Evolutionary conservation across 1,140 invertebrate species (phyloP).

Genomic region (Drosophila malerkotliana): DNA sequence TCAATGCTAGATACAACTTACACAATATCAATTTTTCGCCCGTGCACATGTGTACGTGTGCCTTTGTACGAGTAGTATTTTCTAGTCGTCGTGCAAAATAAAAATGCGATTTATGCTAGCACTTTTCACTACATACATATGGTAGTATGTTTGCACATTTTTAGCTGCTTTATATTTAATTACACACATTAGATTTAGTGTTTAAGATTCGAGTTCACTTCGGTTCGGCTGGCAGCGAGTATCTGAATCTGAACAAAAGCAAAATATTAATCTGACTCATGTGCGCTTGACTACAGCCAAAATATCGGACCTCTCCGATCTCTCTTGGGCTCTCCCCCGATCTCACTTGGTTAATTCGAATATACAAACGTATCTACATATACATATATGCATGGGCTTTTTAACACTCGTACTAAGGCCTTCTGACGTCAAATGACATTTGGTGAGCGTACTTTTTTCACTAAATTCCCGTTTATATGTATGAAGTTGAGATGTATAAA

Average conservation of each 20-base stretch:
- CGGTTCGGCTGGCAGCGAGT: slow-evolving; percentile 33
- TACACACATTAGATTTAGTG: slow-evolving; percentile 29
- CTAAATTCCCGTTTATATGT: slow-evolving; percentile 7
- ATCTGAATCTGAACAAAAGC: slow-evolving; percentile 42
- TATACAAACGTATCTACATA: slow-evolving; percentile 1
- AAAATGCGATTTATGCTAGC: slow-evolving; percentile 44
- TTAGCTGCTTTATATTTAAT: slow-evolving; percentile 44
- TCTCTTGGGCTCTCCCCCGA: slow-evolving; percentile 15
- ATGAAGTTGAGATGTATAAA: slow-evolving; percentile 10
- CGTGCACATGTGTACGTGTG: slow-evolving; percentile 8
- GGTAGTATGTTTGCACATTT: slow-evolving; percentile 41
- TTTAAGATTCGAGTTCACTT: slow-evolving; percentile 17
- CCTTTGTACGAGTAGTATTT: slow-evolving; percentile 35
- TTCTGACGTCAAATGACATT: slow-evolving; percentile 42
- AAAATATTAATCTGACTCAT: slow-evolving; percentile 46
- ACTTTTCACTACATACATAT: slow-evolving; percentile 41
- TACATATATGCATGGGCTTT: slow-evolving; percentile 1
- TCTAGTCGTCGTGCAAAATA: slow-evolving; percentile 42
- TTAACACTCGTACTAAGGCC: slow-evolving; percentile 17
- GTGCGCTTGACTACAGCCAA: slow-evolving; percentile 13
- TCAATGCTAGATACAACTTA: slow-evolving; percentile 39
- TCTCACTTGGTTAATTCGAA: slow-evolving; percentile 3
- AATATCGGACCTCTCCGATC: slow-evolving; percentile 35
- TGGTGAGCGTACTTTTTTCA: slow-evolving; percentile 24
- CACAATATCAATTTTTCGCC: slow-evolving; percentile 32